Base-by-base conservation (phyloP, 2,113 vertebrate genomes). In the Excalfactoria chinensis region DNA sequence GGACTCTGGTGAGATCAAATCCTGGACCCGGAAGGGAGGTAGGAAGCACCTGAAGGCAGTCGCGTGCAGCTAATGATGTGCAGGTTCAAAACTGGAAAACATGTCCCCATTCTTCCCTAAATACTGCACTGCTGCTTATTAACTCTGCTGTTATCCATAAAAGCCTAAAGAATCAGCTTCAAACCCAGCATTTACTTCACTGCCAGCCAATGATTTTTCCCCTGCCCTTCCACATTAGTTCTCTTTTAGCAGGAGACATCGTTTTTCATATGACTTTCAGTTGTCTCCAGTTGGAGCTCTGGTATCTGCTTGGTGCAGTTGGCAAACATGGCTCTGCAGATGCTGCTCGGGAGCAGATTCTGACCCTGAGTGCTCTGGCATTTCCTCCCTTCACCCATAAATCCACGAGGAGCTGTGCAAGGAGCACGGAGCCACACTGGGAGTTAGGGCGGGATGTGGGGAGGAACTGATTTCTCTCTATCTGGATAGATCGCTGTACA, bases 121-220 rank as follows among this genome's bases (percentile, higher is more conserved):
- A 84, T 67, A 93, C 91, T 87, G 66, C 81, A 22, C 66, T 92
- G 60, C 86, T 68, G 58, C 56, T 88, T 66, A 83, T 77, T 35
- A 23, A 35, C 66, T 68, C 11, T 7, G 68, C 63, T 70, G 81
- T 43, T 51, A 46, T 9, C 63, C 43, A 64, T 58, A 71, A 74
- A 75, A 86, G 43, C 60, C 56, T 56, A 23, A 91, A 86, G 83
- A 91, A 66, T 20, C 9, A 6, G 13, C 81, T 84, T 63, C 28
- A 83, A 82, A 1, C 20, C 81, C 77, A 69, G 69, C 81, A 77
- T 83, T 92, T 43, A 75, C 58, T 64, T 55, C 20, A 21, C 46
- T 90, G n/a, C 48, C 79, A 84, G 77, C 80, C 91, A 86, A 89
- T 85, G 91, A 90, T 96, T 95, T 93, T 88, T 67, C 63, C 79